These are phyloP conservation scores for Myiagra hebetior DNA, from an alignment of 2,113 vertebrate genomes.

Conservation along the genomic window DNA sequence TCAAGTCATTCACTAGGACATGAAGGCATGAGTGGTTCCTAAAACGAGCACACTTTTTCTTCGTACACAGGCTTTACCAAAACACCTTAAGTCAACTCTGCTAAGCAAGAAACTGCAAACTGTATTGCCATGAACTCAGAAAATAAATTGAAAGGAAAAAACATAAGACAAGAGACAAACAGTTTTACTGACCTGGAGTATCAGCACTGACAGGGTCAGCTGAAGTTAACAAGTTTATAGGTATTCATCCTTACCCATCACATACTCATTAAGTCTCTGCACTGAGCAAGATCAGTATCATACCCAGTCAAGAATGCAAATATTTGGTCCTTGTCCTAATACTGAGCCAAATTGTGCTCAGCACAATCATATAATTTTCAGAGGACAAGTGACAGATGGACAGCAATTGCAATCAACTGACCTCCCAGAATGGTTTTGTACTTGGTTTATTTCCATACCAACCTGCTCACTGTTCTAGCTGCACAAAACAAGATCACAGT, in stretches of 20 bases:
- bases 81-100: background rate
- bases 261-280: background rate
- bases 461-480: background rate
- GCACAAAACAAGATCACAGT: background rate
- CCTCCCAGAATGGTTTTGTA: background rate
- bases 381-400: background rate
- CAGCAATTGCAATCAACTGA: background rate
- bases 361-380: background rate
- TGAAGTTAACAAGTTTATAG: background rate
- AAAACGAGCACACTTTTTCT: background rate
- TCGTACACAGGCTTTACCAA: background rate
- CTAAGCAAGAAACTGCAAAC: background rate
- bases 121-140: background rate
- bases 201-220: background rate
- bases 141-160: background rate
- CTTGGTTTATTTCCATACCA: background rate
- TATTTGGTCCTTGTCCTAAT: background rate
- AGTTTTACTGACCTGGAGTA: background rate
- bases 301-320: background rate
- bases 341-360: background rate
- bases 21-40: fast-evolving
- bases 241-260: background rate
- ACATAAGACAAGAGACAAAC: background rate
- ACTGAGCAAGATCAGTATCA: background rate
- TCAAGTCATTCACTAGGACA: background rate